These are phyloP conservation scores for Anagrus nilaparvatae DNA, from an alignment of 1,140 invertebrate species.

Conservation along the genomic window DNA sequence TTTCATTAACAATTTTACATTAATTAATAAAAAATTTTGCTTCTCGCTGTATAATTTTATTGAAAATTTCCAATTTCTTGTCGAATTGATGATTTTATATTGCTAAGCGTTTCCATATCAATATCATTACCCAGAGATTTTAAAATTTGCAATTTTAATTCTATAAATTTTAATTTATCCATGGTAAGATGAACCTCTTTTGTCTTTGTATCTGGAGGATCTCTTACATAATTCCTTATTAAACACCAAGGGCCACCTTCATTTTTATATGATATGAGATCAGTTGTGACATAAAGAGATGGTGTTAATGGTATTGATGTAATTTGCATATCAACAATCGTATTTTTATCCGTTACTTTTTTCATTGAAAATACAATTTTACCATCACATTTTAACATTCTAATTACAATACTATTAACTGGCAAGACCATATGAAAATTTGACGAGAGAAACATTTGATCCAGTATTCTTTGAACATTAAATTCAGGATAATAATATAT, in stretches of 20 bases:
- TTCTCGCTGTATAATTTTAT: background rate
- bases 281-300: conserved; percentile 16
- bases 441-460: conserved; percentile 18
- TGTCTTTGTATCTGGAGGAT: conserved; percentile 15
- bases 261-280: conserved; percentile 26
- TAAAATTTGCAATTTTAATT: conserved; percentile 23
- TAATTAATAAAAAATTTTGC: too few species aligned
- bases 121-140: conserved; percentile 20
- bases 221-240: conserved; percentile 27
- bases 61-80: conserved; percentile 19
- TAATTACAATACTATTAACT: conserved; percentile 19
- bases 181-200: conserved; percentile 11
- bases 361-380: conserved; percentile 25
- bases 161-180: conserved; percentile 25
- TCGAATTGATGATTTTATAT: conserved; percentile 27
- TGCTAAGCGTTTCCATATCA: conserved; percentile 23
- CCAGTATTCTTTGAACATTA: conserved; percentile 17
- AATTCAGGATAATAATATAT: conserved; percentile 21
- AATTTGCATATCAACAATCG: conserved; percentile 23
- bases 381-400: conserved; percentile 18
- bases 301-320: conserved; percentile 11
- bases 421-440: conserved; percentile 26
- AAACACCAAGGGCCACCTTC: conserved; percentile 29
- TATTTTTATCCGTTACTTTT: conserved; percentile 20
- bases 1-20: background rate